These are phyloP conservation scores for Mylabris sibirica DNA, from an alignment of 2,888 invertebrate species.

Conservation along the genomic window DNA sequence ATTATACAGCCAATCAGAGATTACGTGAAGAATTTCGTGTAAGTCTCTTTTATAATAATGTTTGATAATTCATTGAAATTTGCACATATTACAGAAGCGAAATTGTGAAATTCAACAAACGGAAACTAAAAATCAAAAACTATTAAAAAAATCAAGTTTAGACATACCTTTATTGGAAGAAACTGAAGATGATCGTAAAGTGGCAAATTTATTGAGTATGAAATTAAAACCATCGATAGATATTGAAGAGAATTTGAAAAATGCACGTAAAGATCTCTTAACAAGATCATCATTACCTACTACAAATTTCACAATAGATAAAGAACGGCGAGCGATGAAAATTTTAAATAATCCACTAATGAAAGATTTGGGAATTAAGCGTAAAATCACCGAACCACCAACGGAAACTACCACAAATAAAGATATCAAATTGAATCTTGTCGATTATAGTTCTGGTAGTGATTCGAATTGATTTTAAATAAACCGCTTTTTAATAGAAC, in stretches of 20 bases:
- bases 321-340: conserved; percentile 56
- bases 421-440: conserved; percentile 38
- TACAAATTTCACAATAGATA: conserved; percentile 50
- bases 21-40: conserved; percentile 88
- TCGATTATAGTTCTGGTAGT: conserved; percentile 53
- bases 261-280: conserved; percentile 53
- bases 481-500: background rate
- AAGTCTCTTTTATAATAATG: conserved; percentile 51
- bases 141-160: conserved; percentile 79
- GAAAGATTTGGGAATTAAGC: conserved; percentile 44
- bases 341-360: conserved; percentile 43
- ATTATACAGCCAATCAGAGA: conserved; percentile 88
- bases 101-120: conserved; percentile 78
- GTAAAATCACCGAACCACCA: conserved; percentile 33
- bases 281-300: conserved; percentile 55
- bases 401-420: conserved; percentile 8
- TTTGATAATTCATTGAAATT: conserved; percentile 8
- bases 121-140: conserved; percentile 74
- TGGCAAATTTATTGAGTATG: conserved; percentile 79
- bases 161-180: conserved; percentile 82
- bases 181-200: conserved; percentile 77
- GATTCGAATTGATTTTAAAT: conserved; percentile 45
- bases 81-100: conserved; percentile 65
- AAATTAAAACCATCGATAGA: conserved; percentile 70
- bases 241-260: conserved; percentile 65